Evolutionary conservation across 37 sponge, comb jelly and placozoan genomes (phyloP).

Genomic region (Halichondria panicea): DNA sequence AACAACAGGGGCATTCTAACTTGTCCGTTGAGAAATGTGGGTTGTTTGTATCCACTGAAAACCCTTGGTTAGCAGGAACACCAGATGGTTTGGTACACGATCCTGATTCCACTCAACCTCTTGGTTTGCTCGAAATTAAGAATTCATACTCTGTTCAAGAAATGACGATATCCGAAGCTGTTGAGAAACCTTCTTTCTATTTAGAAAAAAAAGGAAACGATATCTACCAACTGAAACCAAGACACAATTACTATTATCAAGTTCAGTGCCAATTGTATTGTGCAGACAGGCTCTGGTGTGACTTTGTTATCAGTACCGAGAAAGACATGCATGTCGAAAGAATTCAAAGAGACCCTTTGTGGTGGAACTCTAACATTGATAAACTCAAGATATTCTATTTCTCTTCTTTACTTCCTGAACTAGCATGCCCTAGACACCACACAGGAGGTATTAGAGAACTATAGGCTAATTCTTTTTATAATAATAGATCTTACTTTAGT

Average conservation of each 20-base stretch:
- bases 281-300: slow-evolving; percentile 29
- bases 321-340: slow-evolving; percentile 25
- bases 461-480: too few relatives aligned
- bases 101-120: slow-evolving; percentile 4
- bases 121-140: slow-evolving; percentile 30
- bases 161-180: slow-evolving; percentile 19
- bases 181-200: slow-evolving; percentile 11
- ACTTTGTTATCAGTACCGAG: slow-evolving; percentile 34
- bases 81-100: slow-evolving; percentile 40
- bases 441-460: slow-evolving; percentile 43
- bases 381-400: slow-evolving; percentile 45
- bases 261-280: slow-evolving; percentile 48
- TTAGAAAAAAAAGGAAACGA: background rate
- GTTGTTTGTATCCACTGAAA: background rate
- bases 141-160: slow-evolving; percentile 10
- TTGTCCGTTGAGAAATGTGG: background rate
- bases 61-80: slow-evolving; percentile 49
- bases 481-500: too few relatives aligned
- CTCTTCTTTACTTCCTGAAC: slow-evolving; percentile 3
- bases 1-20: slow-evolving; percentile 7
- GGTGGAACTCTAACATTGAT: slow-evolving; percentile 6
- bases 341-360: slow-evolving; percentile 2
- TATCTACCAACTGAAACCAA: slow-evolving; percentile 13
- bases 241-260: slow-evolving; percentile 47
- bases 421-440: slow-evolving; percentile 32